phyloP scores from a whole-genome alignment of 2,113 vertebrate genomes.

The Mus musculus region DNA sequence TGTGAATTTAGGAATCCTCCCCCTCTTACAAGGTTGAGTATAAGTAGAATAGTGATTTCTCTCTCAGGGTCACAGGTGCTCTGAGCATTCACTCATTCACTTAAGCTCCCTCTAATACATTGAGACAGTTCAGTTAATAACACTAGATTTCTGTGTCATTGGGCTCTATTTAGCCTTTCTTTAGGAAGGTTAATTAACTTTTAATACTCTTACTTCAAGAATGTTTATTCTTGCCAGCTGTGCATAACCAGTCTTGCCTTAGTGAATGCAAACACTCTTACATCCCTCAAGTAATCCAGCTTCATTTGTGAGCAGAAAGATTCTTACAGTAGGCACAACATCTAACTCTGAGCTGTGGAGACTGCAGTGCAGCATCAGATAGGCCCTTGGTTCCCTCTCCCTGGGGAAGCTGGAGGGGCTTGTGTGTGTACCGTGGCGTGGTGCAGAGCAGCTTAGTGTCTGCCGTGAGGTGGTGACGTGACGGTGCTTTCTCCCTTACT shows the following conservation, averaged over 20 bases:
- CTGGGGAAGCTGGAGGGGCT: background rate
- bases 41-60: background rate
- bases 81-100: background rate
- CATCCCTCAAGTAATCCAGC: background rate
- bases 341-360: background rate
- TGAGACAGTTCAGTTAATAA: background rate
- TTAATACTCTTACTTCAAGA: constrained; percentile 17
- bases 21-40: background rate
- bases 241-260: background rate
- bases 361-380: background rate
- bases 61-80: background rate
- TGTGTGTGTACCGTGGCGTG: rapidly evolving
- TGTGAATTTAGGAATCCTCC: background rate
- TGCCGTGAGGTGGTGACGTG: too few relatives aligned
- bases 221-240: background rate
- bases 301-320: constrained; percentile 1
- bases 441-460: rapidly evolving
- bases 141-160: background rate
- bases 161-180: constrained; percentile 11
- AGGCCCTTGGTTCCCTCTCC: background rate
- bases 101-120: background rate
- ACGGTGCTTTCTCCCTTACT: rapidly evolving
- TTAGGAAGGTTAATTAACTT: background rate
- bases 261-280: background rate
- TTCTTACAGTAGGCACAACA: background rate